A percentile compares a stretch with the other conserved stretches of the same genome.
phyloP scores from a whole-genome alignment of 2,888 invertebrate species.

The Neocrepidodera transversa region DNA sequence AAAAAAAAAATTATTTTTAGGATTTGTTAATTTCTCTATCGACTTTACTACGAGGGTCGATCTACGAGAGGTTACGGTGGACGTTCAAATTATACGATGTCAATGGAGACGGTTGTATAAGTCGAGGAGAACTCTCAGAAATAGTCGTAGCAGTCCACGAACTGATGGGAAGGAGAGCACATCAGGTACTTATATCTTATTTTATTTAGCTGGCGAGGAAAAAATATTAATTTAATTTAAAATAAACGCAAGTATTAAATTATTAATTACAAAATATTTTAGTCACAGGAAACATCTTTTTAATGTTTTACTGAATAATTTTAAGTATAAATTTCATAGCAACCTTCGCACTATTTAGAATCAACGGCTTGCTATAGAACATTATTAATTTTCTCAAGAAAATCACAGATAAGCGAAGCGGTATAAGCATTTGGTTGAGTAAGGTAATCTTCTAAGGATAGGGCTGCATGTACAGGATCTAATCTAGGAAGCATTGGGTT shows the following conservation, averaged over 20 bases:
- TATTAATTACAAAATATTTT: background rate
- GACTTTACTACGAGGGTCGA: slow-evolving; percentile 88
- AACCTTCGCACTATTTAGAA: too few relatives aligned
- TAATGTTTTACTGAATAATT: background rate
- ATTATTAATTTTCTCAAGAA: too few relatives aligned
- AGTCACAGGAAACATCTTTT: background rate
- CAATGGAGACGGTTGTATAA: slow-evolving; percentile 95
- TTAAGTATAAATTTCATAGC: background rate
- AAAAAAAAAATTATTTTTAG: slow-evolving; percentile 70
- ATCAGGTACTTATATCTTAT: slow-evolving; percentile 63
- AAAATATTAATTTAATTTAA: too few relatives aligned
- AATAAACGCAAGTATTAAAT: too few relatives aligned
- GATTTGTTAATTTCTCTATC: slow-evolving; percentile 93
- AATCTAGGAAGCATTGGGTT: too few relatives aligned
- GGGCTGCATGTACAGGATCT: too few relatives aligned
- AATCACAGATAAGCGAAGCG: too few relatives aligned
- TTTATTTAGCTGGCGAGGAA: too few relatives aligned
- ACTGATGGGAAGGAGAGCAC: slow-evolving; percentile 80
- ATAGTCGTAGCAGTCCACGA: slow-evolving; percentile 92
- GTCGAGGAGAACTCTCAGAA: slow-evolving; percentile 86
- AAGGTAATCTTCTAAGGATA: too few relatives aligned
- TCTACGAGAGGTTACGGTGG: slow-evolving; percentile 95
- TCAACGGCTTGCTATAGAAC: too few relatives aligned
- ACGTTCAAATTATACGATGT: slow-evolving; percentile 96
- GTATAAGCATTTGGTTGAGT: too few relatives aligned